Base-by-base conservation (phyloP, 2,888 invertebrate species). In the Caenorhabditis wallacei region DNA sequence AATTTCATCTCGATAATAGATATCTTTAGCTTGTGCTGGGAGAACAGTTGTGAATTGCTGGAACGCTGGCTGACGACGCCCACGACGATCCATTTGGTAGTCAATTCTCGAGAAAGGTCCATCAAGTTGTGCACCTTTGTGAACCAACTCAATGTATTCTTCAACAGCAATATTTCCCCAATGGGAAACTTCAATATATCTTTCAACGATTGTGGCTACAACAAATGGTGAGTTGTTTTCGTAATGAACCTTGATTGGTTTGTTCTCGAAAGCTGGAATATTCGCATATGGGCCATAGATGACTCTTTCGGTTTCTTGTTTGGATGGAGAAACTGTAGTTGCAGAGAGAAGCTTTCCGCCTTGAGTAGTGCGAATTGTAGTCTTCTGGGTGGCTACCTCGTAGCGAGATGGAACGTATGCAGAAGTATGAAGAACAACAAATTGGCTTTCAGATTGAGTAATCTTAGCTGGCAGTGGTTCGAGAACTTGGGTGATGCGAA, bases 1-100 rank as follows among this genome's bases (percentile, higher is more conserved):
- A 92, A 99, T 99, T 87, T 97, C 97, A 93, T 99, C 99, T 71
- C 96, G 94, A 92, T 99, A 99, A 93, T 99, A 99, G 13, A 98
- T 96, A 93, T 97, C 97, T 51, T 95, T 94, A 0, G 99, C 98
- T 43, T 97, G 95, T 0, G 97, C 96, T 16, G 95, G 95, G 53
- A 95, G 92, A 53, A 94, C 90, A 16, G 94, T 94, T 93, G 96
- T 96, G 92, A 97, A 98, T 1, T 95, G 95, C 91, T 96, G 96
- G 20, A 99, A 95, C 89, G 97, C 96, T 3, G 97, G 95, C 64
- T 96, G 95, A 22, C 86, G 84, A 1, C 95, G 95, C 89, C 95
- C 96, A 89, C 96, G 95, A 7, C 95, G 95, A 91, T 97, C 97
- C 89, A 97, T 95, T 93, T 98, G 98, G 92, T 96, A 98, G 92